Evolutionary conservation across 2,113 vertebrate species (phyloP), one percentile per base, ranked within the genome.

Genomic region (Amia ocellicauda): DNA sequence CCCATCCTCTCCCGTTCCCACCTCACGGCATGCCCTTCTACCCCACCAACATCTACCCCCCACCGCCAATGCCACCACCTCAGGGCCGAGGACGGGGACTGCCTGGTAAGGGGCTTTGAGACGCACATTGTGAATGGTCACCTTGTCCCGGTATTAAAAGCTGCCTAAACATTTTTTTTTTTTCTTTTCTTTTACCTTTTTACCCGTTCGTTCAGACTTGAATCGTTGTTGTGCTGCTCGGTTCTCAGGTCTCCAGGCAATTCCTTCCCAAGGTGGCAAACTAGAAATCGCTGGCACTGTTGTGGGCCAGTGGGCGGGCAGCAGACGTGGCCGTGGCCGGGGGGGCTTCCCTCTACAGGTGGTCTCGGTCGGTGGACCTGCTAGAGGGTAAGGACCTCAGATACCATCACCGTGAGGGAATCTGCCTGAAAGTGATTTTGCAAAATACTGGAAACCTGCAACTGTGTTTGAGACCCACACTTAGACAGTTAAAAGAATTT

Each of bases 271-370:
- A 82, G 95, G 95, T 76, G 95, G 95, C 75, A 98, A 97, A 79
- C 89, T 98, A 78, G 95, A 97, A 88, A 98, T 98, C 53, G 95
- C 95, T 8, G 95, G 95, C 80, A 98, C 94, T 0, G 95, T 98
- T 65, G 95, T 97, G 20, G 95, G 95, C 72, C 95, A 97, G 7
- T 98, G 95, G 95, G 94, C 93, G 8, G 95, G 95, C 65, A 91
- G 88, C 70, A 90, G 92, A 67, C 87, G 91, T 68, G 87, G 89
- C 63, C 89, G 92, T 31, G 94, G 93, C 41, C 89, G 94, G 67
- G 92, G 93, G 61, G 82, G 91, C 9, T 93, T 95, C 70, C 92
- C 94, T 58, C 76, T 95, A 17, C 94, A 97, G 80, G 93, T 98
- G 63, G 95, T 98, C 74, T 97, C 95, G 60, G 94, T 97, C 2